phyloP scores from a whole-genome alignment of 2,888 invertebrate species.

The Zaprionus bogoriensis region DNA sequence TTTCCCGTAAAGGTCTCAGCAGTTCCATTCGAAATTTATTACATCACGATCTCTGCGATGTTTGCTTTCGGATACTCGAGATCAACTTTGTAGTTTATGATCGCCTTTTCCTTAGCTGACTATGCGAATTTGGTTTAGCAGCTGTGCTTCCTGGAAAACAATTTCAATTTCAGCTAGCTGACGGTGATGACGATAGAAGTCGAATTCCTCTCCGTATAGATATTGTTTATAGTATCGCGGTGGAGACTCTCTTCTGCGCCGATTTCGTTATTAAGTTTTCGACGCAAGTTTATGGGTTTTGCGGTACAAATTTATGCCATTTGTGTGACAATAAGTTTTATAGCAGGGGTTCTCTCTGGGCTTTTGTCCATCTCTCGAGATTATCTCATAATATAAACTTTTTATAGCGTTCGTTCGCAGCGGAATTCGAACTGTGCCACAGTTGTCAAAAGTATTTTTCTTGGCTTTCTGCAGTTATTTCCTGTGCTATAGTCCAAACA shows the following conservation, averaged over 20 bases:
- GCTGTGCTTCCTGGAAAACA: conserved; percentile 72
- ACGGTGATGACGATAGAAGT: conserved; percentile 34
- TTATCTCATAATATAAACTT: background rate
- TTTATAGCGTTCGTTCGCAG: conserved; percentile 4
- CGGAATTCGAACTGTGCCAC: conserved; percentile 5
- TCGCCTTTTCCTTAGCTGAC: conserved; percentile 36
- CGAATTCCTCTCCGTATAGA: conserved; percentile 12
- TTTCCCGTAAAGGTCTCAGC: conserved; percentile 16
- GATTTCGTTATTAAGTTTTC: conserved; percentile 56
- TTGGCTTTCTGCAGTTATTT: conserved; percentile 23
- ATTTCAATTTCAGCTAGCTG: conserved; percentile 41
- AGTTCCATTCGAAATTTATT: conserved; percentile 63
- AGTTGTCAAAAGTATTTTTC: conserved; percentile 3
- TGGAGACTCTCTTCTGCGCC: conserved; percentile 14
- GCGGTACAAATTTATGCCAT: conserved; percentile 54
- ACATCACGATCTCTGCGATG: conserved; percentile 58
- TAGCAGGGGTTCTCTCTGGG: conserved; percentile 4
- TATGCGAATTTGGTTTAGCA: conserved; percentile 57
- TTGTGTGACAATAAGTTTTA: conserved; percentile 28
- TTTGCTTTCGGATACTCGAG: conserved; percentile 53
- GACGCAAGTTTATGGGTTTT: conserved; percentile 60
- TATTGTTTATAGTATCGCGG: background rate
- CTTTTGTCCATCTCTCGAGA: conserved; percentile 6
- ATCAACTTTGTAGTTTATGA: conserved; percentile 62
- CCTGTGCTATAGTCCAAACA: conserved; percentile 31